Conservation (phyloP, 2,113 vertebrate species). For the Sylvietta virens region DNA sequence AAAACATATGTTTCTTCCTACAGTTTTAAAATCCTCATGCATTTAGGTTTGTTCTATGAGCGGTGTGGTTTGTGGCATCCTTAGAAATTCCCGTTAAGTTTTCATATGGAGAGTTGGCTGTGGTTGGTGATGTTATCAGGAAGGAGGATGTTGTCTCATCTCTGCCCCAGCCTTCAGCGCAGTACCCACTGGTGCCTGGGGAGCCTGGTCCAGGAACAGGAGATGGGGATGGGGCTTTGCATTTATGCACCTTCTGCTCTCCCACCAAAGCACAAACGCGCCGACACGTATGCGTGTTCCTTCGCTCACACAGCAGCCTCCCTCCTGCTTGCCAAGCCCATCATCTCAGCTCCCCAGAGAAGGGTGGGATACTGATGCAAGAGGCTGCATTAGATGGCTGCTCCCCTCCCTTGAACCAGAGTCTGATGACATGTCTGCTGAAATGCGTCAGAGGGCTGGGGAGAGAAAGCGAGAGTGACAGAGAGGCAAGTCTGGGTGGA, state of each 20-base stretch:
- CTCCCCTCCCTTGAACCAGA: neutral
- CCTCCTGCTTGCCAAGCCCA: neutral
- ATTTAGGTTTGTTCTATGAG: neutral
- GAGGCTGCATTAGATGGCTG: neutral
- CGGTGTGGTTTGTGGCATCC: rapidly evolving
- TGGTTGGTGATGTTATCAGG: neutral
- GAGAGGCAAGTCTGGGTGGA: slow-evolving; percentile 34
- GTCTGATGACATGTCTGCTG: slow-evolving; percentile 45
- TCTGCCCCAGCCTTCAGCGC: neutral
- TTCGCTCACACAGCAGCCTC: neutral
- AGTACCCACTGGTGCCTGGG: neutral
- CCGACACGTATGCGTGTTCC: rapidly evolving
- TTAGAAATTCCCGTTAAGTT: neutral
- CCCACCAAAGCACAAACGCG: rapidly evolving
- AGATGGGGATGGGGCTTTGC: neutral
- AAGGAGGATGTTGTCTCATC: neutral
- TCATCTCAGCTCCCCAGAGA: neutral
- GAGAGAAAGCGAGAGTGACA: neutral
- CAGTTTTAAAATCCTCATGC: neutral
- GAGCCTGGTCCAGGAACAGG: neutral
- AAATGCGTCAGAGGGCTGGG: neutral
- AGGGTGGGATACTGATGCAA: slow-evolving; percentile 29
- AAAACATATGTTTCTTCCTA: neutral
- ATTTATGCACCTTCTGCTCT: neutral
- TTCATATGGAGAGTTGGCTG: neutral